Conservation (phyloP, 1,140 invertebrate genomes). For the Mamestra configurata region DNA sequence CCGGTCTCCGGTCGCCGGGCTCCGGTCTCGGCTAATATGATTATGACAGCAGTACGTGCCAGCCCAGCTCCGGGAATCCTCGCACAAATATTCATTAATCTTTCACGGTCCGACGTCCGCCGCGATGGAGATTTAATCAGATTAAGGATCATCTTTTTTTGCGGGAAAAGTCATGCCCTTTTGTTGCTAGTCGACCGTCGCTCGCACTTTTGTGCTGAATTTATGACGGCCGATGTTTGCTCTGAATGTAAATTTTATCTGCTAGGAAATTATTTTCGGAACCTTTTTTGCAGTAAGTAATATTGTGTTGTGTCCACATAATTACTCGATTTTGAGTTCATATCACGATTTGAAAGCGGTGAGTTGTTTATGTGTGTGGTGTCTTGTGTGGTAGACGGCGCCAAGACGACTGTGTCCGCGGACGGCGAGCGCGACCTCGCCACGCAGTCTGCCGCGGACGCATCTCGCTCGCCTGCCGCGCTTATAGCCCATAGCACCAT, state of each 20-base stretch:
- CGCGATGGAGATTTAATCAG: conserved; percentile 88
- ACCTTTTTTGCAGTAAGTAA: conserved; percentile 3
- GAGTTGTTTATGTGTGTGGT: conserved; percentile 5
- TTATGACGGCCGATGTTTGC: conserved; percentile 82
- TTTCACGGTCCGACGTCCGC: conserved; percentile 87
- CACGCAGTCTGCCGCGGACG: conserved; percentile 79
- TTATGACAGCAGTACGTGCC: conserved; percentile 87
- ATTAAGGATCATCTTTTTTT: conserved; percentile 88
- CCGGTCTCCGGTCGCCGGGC: conserved; percentile 77
- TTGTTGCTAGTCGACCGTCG: conserved; percentile 83
- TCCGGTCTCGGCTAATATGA: conserved; percentile 84
- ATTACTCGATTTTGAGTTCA: not conserved
- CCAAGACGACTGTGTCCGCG: conserved; percentile 65
- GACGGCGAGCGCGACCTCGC: conserved; percentile 68
- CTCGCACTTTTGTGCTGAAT: conserved; percentile 84
- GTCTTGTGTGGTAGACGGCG: conserved; percentile 58
- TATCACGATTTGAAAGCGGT: not conserved
- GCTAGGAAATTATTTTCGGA: conserved; percentile 45
- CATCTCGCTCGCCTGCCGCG: conserved; percentile 52
- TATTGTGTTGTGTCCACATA: not conserved
- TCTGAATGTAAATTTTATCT: conserved; percentile 81
- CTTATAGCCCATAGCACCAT: conserved; percentile 37
- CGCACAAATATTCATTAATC: conserved; percentile 88
- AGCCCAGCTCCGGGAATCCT: conserved; percentile 82
- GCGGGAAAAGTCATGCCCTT: conserved; percentile 85